Base-by-base conservation (phyloP, 2,888 invertebrate species). In the Norana najaformis region DNA sequence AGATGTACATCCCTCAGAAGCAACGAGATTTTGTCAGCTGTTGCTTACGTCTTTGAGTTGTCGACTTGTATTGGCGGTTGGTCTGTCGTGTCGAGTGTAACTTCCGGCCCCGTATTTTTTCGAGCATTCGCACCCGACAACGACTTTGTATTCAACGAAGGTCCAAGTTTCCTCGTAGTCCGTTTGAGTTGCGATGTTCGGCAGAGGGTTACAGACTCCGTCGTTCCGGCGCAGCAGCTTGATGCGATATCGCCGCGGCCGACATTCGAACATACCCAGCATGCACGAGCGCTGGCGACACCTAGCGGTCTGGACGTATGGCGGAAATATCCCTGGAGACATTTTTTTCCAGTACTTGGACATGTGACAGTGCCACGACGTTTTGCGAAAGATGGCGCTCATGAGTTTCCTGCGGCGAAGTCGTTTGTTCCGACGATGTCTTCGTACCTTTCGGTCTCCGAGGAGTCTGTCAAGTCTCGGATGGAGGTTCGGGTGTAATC, bases 101-200 rank as follows among this genome's bases (percentile, higher is more conserved):
- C 69, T 69, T 69, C 69, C 69, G 30, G 69, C n/a, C 69, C 11
- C 69, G 69, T 69, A 69, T 37, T 85, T 85, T 30, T 38, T 89
- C 41, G 89, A 85, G 36, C 90, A 90, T 36, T 90, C 90, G 85
- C 90, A 90, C n/a, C 89, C 90, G n/a, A 90, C 89, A 37, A 89
- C 89, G 30, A 36, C 89, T n/a, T 90, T 89, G 88, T 39, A 89
- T 34, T 89, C 89, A 30, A 47, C 85, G 41, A 90, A 39, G 30
- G 69, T 90, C 90, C 90, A 90, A 4, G 89, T 85, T 36, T 90
- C 85, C 41, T 90, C 90, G 85, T 89, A 69, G 83, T 39, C 53
- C 34, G 89, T 83, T 14, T 38, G 30, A 36, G 88, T 18, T 18
- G 41, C 41, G 47, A 83, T 23, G 20, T 34, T n/a, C 41, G 83